Evolutionary conservation across 2,113 vertebrate species (phyloP), one percentile per base, ranked within the genome.

Genomic region (Potamarius usumacintae): DNA sequence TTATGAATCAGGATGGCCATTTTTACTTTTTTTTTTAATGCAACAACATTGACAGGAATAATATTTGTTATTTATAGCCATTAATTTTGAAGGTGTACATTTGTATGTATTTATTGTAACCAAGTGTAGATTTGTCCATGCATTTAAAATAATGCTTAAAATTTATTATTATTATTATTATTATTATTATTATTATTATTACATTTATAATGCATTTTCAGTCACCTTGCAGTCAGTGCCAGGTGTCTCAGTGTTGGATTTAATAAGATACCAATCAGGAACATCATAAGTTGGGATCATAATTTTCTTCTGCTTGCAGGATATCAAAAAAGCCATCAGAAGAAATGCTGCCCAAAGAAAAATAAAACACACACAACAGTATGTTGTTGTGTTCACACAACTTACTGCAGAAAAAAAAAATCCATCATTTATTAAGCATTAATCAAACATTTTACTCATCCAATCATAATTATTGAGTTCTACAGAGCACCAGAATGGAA

Each of bases 181-280:
- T 8, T 55, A 2, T 55, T 20, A 79, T 7, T 48, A 17, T 12
- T 7, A 55, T 78, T 17, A 53, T 8, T 55, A 2, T 55, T 20
- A 79, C 18, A 8, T 30, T 60, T 10, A 67, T 65, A 58, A 9
- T 34, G 71, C 48, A 5, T 53, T 62, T 82, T 87, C 89, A 60
- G 76, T 72, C 82, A 95, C 94, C 52, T 58, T 7, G 85, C 94
- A 94, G 78, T 95, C 94, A 52, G 57, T 91, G 87, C 94, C 94
- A 1, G 60, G 91, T n/a, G 0, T 71, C 82, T 95, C 94, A 18
- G 14, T 94, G 85, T 95, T 94, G 22, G 4, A 85, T 0, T 0
- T 0, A 5, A 94, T 90, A 12, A 95, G 89, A 30, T 72, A 2
- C 87, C 87, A 74, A 79, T 2, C 76, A 14, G 27, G 7, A 9